Base-by-base conservation (phyloP, 2,113 vertebrate species). In the Syrrhaptes paradoxus region DNA sequence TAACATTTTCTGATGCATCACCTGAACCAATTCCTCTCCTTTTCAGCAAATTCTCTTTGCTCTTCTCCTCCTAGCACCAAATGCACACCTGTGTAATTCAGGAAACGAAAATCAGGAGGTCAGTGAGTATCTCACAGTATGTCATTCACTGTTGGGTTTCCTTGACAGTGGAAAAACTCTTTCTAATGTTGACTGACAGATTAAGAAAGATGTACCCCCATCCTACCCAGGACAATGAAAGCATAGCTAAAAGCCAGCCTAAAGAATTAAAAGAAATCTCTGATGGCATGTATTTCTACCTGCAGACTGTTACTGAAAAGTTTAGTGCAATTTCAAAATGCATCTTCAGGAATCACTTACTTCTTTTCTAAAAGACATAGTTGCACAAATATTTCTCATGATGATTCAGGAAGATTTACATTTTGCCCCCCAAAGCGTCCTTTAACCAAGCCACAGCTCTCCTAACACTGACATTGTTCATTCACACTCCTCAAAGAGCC, bases 381-480 rank as follows among this genome's bases (percentile, higher is more conserved):
- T 18, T 72, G 48, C 21, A 32, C 49, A 43, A 49, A 36, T 10
- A 9, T 43, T 91, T 79, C 59, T 24, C 24, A 14, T 14, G 41
- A 65, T 25, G n/a, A 41, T 43, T 29, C 4, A 3, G 29, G 29
- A 65, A 25, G 38, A 26, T 38, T 31, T 41, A 32, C 20, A 14
- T 31, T 58, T 49, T 17, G 4, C 22, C 19, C n/a, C n/a, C 8
- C 31, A 78, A 68, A 88, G 6, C 14, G 25, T 72, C 31, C 52
- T 59, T 25, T 10, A 32, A 36, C 18, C 65, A 61, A 78, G 24
- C 24, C 31, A 58, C 43, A 82, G 9, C 19, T 38, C 41, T 67
- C 24, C 52, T 49, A 54, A 2, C 1, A 11, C 22, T 9, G 32
- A 31, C 0, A 0, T 15, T 34, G 5, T 17, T 28, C 2, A 2